phyloP scores from a whole-genome alignment of 1,140 invertebrate species.

The Wiebesia pumilae region DNA sequence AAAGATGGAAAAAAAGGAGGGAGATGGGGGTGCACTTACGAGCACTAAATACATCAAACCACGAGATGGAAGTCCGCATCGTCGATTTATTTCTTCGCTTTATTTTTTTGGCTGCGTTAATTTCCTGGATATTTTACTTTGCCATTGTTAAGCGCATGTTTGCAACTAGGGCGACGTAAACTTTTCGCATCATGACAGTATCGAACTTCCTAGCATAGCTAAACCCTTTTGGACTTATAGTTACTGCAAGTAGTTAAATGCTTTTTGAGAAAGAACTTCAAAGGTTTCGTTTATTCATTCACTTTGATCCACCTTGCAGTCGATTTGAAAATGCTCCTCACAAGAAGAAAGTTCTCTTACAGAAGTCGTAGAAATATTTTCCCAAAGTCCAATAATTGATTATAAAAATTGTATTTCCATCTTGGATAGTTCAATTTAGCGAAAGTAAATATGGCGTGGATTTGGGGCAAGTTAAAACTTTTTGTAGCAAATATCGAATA shows the following conservation, averaged over 20 bases:
- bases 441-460: too few relatives aligned
- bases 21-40: background rate
- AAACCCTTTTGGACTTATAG: slow-evolving; percentile 32
- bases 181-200: background rate
- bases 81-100: slow-evolving; percentile 6
- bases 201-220: background rate
- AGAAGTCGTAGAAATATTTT: too few relatives aligned
- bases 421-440: too few relatives aligned
- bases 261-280: background rate
- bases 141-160: background rate
- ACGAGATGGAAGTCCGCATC: background rate
- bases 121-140: slow-evolving; percentile 20
- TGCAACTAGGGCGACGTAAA: background rate
- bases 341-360: background rate
- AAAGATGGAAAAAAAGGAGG: too few relatives aligned
- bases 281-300: background rate
- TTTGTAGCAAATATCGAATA: too few relatives aligned
- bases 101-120: slow-evolving; percentile 16
- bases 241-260: slow-evolving; percentile 14
- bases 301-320: slow-evolving; percentile 4
- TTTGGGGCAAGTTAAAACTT: too few relatives aligned
- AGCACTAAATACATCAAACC: background rate
- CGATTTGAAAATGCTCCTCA: background rate
- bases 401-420: too few relatives aligned
- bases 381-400: too few relatives aligned